Conservation (phyloP, 2,888 invertebrate species). For the Aspidiotus destructor region DNA sequence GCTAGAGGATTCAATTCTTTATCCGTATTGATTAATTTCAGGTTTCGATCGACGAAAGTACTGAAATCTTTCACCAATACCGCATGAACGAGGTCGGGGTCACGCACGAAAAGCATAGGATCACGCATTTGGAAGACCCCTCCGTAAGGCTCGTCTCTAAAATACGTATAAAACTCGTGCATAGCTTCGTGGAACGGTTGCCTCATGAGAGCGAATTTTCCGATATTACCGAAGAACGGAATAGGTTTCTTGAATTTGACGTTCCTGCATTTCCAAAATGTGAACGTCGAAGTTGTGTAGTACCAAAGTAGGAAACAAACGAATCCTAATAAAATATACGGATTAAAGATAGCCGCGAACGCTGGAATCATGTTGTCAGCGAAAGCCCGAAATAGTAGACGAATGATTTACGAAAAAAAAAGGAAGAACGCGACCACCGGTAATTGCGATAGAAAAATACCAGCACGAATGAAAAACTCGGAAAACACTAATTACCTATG, state of each 20-base stretch:
- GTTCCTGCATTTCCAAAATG: slow-evolving; percentile 43
- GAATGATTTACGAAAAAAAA: too few species aligned
- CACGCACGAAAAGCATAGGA: slow-evolving; percentile 30
- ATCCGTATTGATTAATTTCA: slow-evolving; percentile 23
- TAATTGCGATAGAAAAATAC: too few species aligned
- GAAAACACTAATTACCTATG: too few species aligned
- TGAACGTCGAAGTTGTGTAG: slow-evolving; percentile 40
- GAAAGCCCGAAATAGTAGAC: too few species aligned
- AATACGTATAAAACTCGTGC: slow-evolving; percentile 13
- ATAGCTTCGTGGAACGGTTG: slow-evolving; percentile 12
- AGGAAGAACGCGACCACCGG: too few species aligned
- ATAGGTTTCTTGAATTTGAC: slow-evolving; percentile 42
- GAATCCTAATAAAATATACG: neutral
- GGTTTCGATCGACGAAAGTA: slow-evolving; percentile 35
- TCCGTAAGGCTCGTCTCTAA: slow-evolving; percentile 37
- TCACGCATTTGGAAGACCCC: slow-evolving; percentile 32
- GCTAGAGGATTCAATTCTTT: slow-evolving; percentile 34
- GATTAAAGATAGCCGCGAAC: neutral
- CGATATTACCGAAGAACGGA: slow-evolving; percentile 43
- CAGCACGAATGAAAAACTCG: too few species aligned
- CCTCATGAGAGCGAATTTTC: neutral
- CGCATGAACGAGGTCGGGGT: slow-evolving; percentile 26
- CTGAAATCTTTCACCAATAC: slow-evolving; percentile 37
- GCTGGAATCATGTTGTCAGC: neutral
- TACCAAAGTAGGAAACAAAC: slow-evolving; percentile 20